Conservation (phyloP, 2,797 vertebrate genomes). For the Podarcis lilfordi region DNA sequence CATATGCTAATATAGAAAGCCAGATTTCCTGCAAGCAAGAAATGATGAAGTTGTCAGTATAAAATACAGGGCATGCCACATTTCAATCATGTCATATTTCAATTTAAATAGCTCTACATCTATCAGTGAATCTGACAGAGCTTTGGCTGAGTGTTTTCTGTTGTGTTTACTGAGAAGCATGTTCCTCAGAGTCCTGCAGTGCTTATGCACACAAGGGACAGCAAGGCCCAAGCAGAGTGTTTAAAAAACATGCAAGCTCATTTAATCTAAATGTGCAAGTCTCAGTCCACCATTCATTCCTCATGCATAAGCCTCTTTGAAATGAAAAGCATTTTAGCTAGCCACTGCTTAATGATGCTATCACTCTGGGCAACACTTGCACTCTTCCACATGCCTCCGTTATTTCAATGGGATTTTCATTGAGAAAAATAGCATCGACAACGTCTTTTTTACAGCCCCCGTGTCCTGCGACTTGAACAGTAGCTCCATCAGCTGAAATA, state of each 20-base stretch:
- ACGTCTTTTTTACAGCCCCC: background rate
- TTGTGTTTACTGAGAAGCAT: constrained; percentile 8
- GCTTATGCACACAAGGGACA: background rate
- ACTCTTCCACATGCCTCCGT: background rate
- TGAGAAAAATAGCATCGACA: background rate
- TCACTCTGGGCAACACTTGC: background rate
- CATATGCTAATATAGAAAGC: constrained; percentile 29
- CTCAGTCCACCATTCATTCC: background rate
- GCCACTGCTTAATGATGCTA: background rate
- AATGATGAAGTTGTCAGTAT: constrained; percentile 38
- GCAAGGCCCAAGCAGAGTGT: background rate
- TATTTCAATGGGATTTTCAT: background rate
- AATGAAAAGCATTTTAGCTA: background rate
- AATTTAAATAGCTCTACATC: constrained; percentile 28
- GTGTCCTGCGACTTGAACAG: background rate
- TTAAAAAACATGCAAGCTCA: background rate
- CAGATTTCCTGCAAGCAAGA: constrained; percentile 20
- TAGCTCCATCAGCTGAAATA: background rate
- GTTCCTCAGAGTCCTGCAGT: background rate
- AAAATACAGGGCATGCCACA: constrained; percentile 28
- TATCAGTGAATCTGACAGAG: constrained; percentile 10
- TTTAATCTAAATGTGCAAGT: background rate
- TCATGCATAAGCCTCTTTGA: background rate
- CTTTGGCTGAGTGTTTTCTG: constrained; percentile 14
- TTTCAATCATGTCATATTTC: constrained; percentile 36